Base-by-base conservation (phyloP, 1,140 invertebrate genomes). In the Atta texana region DNA sequence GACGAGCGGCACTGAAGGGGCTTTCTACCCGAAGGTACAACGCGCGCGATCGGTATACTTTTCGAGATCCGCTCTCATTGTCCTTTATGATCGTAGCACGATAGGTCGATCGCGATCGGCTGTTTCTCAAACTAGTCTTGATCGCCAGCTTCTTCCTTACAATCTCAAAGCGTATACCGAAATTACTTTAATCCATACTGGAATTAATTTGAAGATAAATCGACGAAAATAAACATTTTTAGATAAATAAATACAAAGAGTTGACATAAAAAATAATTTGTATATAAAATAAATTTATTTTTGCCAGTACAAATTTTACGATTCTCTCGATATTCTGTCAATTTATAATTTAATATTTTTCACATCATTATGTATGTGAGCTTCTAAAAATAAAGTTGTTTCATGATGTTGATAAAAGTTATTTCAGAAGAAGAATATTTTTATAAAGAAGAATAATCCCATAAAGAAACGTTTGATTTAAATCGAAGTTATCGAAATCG, bases 11-110 rank as follows among this genome's bases (percentile, higher is more conserved):
- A 84, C 66, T 61, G 55, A 82, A 63, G 81, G 59, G 75, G 66
- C 71, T 86, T 86, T 77, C 55, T 87, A 68, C 85, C 59, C 76
- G 61, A 84, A 53, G 75, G 39, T 87, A 85, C 51, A 24, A 66
- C 31, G 53, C 66, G 81, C 63, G 53, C 78, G 72, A 87, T 76
- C 69, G 74, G 68, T 39, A 34, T 34, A 86, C 77, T 76, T 76
- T 71, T 72, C 63, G 39, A 69, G 77, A 68, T 28, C 24, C 81
- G 31, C 44, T 80, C 28, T 61, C 68, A 39, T 74, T 74, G 44
- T 53, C 63, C 34, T 55, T 31, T 51, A 57, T 18, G 34, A 82
- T 51, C 18, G 18, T 24, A 10, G 71, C 69, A 49, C 69, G 71
- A 84, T 24, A 84, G 34, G 63, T 82, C 57, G 57, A 77, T 21